These are phyloP conservation scores for Lycophotia porphyrea DNA, from an alignment of 2,888 invertebrate genomes.

Conservation along the genomic window DNA sequence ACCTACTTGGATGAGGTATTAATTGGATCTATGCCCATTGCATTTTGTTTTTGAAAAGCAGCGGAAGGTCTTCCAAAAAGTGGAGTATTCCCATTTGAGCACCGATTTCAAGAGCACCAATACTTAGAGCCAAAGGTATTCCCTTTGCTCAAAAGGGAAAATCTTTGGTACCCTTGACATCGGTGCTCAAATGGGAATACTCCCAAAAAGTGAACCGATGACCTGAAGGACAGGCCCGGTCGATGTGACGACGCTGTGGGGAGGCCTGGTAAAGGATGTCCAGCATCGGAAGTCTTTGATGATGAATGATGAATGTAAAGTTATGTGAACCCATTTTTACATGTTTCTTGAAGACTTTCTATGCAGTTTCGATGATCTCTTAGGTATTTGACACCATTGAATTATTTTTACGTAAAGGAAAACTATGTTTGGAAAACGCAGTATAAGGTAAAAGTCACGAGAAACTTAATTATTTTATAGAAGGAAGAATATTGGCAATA, in stretches of 20 bases:
- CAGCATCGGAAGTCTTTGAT: background rate
- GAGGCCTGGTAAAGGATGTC: background rate
- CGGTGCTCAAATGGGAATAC: too few species aligned
- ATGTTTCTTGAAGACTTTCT: background rate
- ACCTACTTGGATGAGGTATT: slow-evolving; percentile 1
- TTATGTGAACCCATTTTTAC: background rate
- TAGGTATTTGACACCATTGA: background rate
- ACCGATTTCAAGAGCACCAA: too few species aligned
- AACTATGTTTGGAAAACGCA: background rate
- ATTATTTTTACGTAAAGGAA: background rate
- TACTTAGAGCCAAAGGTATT: too few species aligned
- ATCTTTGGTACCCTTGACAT: too few species aligned
- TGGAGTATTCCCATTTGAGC: too few species aligned
- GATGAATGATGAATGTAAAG: background rate
- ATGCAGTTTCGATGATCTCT: background rate
- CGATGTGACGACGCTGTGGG: background rate
- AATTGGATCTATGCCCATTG: background rate
- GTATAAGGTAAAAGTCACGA: background rate
- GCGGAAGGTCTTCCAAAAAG: background rate
- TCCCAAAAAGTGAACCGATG: background rate
- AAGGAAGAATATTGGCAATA: background rate
- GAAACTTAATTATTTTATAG: background rate
- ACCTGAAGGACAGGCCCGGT: too few species aligned
- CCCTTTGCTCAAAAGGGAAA: too few species aligned
- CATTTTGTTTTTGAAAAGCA: background rate